These are phyloP conservation scores for Calliphora vicina DNA, from an alignment of 1,140 invertebrate genomes.

Conservation along the genomic window DNA sequence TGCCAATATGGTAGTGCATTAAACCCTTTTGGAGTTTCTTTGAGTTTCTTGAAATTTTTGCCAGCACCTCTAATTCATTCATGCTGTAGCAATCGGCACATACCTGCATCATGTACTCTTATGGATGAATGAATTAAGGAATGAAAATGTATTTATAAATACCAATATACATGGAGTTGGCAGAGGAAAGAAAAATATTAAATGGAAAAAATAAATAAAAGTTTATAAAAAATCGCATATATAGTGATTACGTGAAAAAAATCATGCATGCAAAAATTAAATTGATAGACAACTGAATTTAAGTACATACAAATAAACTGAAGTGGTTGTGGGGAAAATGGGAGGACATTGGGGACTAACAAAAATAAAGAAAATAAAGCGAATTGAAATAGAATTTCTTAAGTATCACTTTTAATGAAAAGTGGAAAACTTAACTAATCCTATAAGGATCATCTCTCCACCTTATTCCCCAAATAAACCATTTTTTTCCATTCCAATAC, in stretches of 20 bases:
- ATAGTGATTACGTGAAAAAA: not conserved
- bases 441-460: not conserved
- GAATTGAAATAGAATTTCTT: no score
- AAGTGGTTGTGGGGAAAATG: not conserved
- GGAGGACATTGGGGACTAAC: not conserved
- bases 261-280: conserved; percentile 8
- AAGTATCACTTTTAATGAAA: no score
- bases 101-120: not conserved
- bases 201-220: not conserved
- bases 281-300: not conserved
- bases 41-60: not conserved
- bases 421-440: no score
- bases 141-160: not conserved
- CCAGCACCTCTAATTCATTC: not conserved
- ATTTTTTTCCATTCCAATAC: not conserved
- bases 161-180: not conserved
- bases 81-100: not conserved
- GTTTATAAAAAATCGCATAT: not conserved
- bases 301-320: not conserved
- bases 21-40: not conserved
- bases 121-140: not conserved
- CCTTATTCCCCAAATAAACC: not conserved
- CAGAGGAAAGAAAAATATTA: not conserved
- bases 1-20: not conserved
- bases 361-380: no score